Evolutionary conservation across 2,113 vertebrate species (phyloP).

Genomic region (Myrmophylax atrothorax): DNA sequence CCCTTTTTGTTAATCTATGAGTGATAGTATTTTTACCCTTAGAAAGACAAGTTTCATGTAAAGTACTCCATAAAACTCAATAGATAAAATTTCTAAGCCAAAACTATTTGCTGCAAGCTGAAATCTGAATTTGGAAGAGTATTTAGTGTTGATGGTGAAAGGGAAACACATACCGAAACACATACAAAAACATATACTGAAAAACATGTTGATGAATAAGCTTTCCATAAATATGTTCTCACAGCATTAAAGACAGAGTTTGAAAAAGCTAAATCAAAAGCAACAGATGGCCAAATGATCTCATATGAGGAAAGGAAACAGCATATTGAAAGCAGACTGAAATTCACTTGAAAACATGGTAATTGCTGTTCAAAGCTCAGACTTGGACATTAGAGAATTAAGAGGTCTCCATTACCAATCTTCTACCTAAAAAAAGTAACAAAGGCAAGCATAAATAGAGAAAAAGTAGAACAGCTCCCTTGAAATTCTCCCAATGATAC

Average conservation of each 20-base stretch:
- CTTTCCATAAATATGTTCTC: conserved; percentile 18
- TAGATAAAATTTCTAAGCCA: not conserved
- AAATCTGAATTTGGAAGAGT: not conserved
- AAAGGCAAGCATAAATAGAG: not conserved
- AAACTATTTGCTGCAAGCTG: not conserved
- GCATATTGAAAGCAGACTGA: not conserved
- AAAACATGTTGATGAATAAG: not conserved
- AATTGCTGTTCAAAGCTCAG: not conserved
- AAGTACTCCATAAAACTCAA: not conserved
- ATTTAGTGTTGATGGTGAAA: not conserved
- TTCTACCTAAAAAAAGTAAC: not conserved
- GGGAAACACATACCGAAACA: not conserved
- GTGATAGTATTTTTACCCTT: not conserved
- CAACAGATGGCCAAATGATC: conserved; percentile 39
- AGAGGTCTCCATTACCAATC: not conserved
- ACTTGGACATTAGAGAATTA: not conserved
- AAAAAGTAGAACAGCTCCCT: not conserved
- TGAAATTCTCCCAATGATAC: not conserved
- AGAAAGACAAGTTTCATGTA: not conserved
- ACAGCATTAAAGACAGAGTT: not conserved
- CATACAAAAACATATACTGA: not conserved
- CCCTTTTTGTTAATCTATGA: not conserved
- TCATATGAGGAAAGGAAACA: not conserved
- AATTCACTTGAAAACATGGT: not conserved
- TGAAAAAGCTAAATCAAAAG: conserved; percentile 29